Conservation (phyloP, 2,113 vertebrate species). For the Spheniscus mendiculus region DNA sequence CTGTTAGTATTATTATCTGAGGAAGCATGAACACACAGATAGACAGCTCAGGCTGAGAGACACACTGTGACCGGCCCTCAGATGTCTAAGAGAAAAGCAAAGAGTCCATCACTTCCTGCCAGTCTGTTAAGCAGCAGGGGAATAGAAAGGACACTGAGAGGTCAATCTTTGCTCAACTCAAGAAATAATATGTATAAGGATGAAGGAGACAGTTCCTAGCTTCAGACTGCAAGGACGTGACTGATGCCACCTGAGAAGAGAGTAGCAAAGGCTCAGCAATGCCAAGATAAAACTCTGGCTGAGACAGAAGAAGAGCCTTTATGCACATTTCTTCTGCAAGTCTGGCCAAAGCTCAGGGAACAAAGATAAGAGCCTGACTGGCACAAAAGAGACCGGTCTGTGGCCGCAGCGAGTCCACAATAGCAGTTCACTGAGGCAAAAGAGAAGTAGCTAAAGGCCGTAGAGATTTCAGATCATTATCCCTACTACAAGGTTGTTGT, state of each 20-base stretch:
- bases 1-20: neutral
- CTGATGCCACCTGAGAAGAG: slow-evolving; percentile 28
- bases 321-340: slow-evolving; percentile 6
- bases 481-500: neutral
- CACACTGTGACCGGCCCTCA: neutral
- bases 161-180: slow-evolving; percentile 33
- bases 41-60: slow-evolving; percentile 10
- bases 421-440: slow-evolving; percentile 19
- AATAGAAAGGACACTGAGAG: slow-evolving; percentile 28
- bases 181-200: slow-evolving; percentile 32
- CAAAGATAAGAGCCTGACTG: neutral
- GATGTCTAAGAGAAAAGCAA: slow-evolving; percentile 38
- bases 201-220: slow-evolving; percentile 42
- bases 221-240: slow-evolving; percentile 27
- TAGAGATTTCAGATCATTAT: slow-evolving; percentile 21
- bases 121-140: slow-evolving; percentile 52
- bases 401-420: neutral
- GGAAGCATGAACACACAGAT: neutral
- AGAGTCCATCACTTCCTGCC: slow-evolving; percentile 11
- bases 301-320: slow-evolving; percentile 15
- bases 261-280: slow-evolving; percentile 26
- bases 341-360: slow-evolving; percentile 31
- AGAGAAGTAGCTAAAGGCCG: slow-evolving; percentile 1
- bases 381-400: neutral
- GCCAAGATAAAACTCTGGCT: slow-evolving; percentile 1